Conservation (phyloP, 2,888 invertebrate species). For the Ichneumoninae sp. region DNA sequence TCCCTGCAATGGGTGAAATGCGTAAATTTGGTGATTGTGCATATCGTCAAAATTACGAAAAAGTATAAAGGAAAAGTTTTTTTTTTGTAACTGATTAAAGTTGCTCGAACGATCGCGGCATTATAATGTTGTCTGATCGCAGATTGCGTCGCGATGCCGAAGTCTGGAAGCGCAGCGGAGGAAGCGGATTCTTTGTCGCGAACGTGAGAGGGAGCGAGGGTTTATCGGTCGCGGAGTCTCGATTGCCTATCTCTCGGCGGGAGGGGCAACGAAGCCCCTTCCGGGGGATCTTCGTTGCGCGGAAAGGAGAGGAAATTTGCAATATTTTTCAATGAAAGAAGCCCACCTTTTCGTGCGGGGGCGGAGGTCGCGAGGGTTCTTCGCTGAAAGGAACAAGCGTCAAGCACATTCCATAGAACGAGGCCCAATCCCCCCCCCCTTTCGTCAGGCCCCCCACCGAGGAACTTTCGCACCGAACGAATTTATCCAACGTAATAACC, state of each 20-base stretch:
- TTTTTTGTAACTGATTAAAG: neutral
- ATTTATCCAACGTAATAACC: constrained; percentile 69
- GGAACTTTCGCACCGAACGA: constrained; percentile 56
- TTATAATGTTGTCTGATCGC: neutral
- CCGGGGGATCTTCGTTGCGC: constrained; percentile 9
- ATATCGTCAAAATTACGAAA: neutral
- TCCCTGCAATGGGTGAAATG: no score
- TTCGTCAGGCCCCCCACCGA: constrained; percentile 19
- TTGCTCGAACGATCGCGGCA: neutral
- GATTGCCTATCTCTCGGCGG: constrained; percentile 52
- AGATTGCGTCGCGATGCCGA: constrained; percentile 14
- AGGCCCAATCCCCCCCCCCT: constrained; percentile 14
- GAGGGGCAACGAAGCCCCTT: constrained; percentile 18
- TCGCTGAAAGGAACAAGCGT: constrained; percentile 61
- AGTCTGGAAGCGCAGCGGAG: neutral
- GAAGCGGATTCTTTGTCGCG: constrained; percentile 35
- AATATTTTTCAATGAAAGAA: constrained; percentile 76
- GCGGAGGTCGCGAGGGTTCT: neutral
- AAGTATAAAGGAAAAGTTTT: neutral
- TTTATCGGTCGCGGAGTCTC: constrained; percentile 34
- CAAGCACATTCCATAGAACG: constrained; percentile 62
- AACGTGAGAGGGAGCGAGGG: constrained; percentile 36
- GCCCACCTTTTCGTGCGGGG: neutral
- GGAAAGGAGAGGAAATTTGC: constrained; percentile 75
- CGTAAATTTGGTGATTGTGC: neutral